Percentiles rank a stretch among this genome's conserved stretches.
Evolutionary conservation across 2,888 invertebrate genomes (phyloP).

Genomic region (Cephus sareptanus): DNA sequence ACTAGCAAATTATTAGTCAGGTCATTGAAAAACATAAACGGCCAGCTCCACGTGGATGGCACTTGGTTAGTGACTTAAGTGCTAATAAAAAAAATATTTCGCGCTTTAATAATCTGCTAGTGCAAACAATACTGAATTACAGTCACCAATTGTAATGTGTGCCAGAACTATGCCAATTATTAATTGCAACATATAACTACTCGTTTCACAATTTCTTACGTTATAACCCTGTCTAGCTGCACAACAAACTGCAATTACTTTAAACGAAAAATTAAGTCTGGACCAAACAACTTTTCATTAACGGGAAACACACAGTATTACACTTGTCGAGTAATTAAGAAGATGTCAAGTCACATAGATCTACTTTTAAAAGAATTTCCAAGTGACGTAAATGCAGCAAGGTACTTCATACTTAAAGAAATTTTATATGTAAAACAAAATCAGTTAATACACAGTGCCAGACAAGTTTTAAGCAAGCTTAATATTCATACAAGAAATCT

Average conservation of each 20-base stretch:
- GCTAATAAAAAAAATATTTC: background rate
- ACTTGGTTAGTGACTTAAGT: background rate
- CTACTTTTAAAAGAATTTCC: background rate
- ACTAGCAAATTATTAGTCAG: slow-evolving; percentile 23
- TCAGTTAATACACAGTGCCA: background rate
- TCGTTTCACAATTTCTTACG: slow-evolving; percentile 8
- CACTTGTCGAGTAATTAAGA: background rate
- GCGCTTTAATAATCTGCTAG: slow-evolving; percentile 18
- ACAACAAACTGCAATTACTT: background rate
- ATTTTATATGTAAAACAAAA: background rate
- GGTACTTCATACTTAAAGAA: background rate
- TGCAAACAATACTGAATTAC: slow-evolving; percentile 15
- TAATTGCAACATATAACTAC: slow-evolving; percentile 10
- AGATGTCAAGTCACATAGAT: background rate
- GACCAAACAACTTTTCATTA: background rate
- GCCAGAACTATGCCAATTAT: slow-evolving; percentile 33
- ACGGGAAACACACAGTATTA: background rate
- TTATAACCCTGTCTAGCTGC: slow-evolving; percentile 32
- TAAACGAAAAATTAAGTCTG: background rate
- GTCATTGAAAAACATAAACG: slow-evolving; percentile 20
- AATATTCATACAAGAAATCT: background rate
- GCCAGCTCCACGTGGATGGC: background rate
- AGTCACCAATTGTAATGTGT: slow-evolving; percentile 26
- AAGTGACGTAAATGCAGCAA: background rate
- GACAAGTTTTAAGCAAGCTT: background rate